Evolutionary conservation across 1,140 invertebrate genomes (phyloP).

Genomic region (Nymphalis io): DNA sequence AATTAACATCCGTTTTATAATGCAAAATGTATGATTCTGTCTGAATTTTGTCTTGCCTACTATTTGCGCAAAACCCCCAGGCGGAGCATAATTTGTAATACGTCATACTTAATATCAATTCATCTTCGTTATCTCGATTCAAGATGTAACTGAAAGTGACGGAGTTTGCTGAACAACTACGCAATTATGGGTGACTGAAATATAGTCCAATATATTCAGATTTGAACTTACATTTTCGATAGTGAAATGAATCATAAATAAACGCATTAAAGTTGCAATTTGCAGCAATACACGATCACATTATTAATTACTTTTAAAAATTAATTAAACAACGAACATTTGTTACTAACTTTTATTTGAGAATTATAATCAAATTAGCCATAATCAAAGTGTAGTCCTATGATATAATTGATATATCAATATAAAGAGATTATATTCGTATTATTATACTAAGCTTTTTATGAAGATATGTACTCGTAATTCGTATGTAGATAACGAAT

Average conservation of each 20-base stretch:
- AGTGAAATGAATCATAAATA: not conserved
- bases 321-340: no score
- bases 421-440: not conserved
- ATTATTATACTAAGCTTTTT: not conserved
- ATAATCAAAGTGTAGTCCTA: no score
- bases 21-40: not conserved
- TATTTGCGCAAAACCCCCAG: constrained; percentile 34
- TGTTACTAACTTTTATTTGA: no score
- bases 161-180: constrained; percentile 25
- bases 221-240: not conserved
- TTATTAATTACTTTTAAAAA: no score
- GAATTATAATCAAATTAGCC: no score
- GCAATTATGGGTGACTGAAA: constrained; percentile 14
- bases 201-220: constrained; percentile 4
- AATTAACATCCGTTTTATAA: no score
- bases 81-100: constrained; percentile 51
- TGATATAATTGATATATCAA: not conserved
- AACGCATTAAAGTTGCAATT: no score
- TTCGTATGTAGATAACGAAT: constrained; percentile 1
- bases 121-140: constrained; percentile 54
- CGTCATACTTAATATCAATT: constrained; percentile 54
- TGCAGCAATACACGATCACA: no score
- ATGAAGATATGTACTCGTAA: not conserved
- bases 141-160: constrained; percentile 45
- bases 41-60: constrained; percentile 1